Evolutionary conservation across 2,888 invertebrate genomes (phyloP), one percentile per base, ranked within the genome.

Genomic region (Calliopum simillimum): DNA sequence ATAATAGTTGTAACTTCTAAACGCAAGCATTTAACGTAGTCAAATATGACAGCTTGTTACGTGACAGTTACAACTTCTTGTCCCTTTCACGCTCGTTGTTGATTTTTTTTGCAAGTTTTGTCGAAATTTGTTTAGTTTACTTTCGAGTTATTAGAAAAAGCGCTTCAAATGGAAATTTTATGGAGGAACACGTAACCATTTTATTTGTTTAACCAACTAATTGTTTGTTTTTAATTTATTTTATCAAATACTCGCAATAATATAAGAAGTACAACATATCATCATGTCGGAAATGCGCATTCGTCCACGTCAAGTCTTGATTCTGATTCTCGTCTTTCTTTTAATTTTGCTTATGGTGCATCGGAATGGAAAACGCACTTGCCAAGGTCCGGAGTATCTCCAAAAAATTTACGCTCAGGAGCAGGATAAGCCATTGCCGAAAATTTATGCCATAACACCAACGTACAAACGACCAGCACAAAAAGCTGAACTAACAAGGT

Each of bases 401-500:
- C 83, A 81, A 72, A 76, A 74, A 2, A 77, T 83, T 72, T 85
- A 81, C 72, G 74, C 76, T 0, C 76, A 74, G 23, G 73, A 76
- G 6, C 73, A 76, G 41, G 71, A 79, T 25, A 78, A 77, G 47
- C 74, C 79, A 59, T 74, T 85, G 73, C 94, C 95, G 44, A 91
- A 88, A 46, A 94, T 98, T 76, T 98, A 95, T 85, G 94, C 94
- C 16, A 92, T 98, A 76, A 98, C 98, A 4, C 98, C 98, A 46
- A 98, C 98, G 0, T 96, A 97, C 85, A 86, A 91, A 33, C 89
- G 98, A 72, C 91, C 94, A 51, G 94, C 94, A 43, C 98, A 98
- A 87, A 96, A 96, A 86, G 98, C 98, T 12, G 98, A 98, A 86
- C 88, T 98, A 13, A 97, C 97, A 65, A 91, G 92, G 92, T 91